Evolutionary conservation across 1,140 invertebrate species (phyloP), one percentile per base, ranked within the genome.

Genomic region (Agrilus planipennis): DNA sequence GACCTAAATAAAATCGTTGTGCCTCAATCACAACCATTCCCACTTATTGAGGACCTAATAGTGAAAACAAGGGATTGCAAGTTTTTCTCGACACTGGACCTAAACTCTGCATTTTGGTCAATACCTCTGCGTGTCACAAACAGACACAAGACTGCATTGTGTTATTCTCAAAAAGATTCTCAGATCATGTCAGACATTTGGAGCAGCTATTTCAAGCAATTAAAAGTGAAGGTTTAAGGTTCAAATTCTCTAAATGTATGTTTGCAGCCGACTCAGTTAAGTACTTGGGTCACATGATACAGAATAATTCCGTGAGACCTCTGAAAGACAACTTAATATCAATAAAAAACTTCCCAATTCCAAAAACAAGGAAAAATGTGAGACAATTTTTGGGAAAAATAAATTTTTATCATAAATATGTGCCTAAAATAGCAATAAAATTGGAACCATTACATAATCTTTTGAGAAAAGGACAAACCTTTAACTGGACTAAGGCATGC

Each of bases 141-240:
- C n/a, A n/a, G n/a, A n/a, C n/a, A n/a, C n/a, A n/a, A n/a, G n/a
- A n/a, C n/a, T n/a, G 53, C 29, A 61, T 51, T 20, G 56, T 46
- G 31, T 61, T 40, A 30, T 62, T 58, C 22, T 34, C 58, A 18
- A 53, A n/a, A n/a, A n/a, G n/a, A n/a, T n/a, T n/a, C n/a, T n/a
- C n/a, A n/a, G n/a, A n/a, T n/a, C n/a, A n/a, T n/a, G n/a, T n/a
- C n/a, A n/a, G n/a, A n/a, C n/a, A n/a, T n/a, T n/a, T n/a, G n/a
- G n/a, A n/a, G n/a, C n/a, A n/a, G n/a, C n/a, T n/a, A n/a, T n/a
- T n/a, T n/a, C n/a, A n/a, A n/a, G n/a, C n/a, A n/a, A n/a, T n/a
- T n/a, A n/a, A n/a, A n/a, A n/a, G n/a, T n/a, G n/a, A n/a, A n/a
- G n/a, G n/a, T n/a, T n/a, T n/a, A n/a, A n/a, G n/a, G n/a, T n/a